Evolutionary conservation across 2,888 invertebrate genomes (phyloP).

Genomic region (Linyphia triangularis): DNA sequence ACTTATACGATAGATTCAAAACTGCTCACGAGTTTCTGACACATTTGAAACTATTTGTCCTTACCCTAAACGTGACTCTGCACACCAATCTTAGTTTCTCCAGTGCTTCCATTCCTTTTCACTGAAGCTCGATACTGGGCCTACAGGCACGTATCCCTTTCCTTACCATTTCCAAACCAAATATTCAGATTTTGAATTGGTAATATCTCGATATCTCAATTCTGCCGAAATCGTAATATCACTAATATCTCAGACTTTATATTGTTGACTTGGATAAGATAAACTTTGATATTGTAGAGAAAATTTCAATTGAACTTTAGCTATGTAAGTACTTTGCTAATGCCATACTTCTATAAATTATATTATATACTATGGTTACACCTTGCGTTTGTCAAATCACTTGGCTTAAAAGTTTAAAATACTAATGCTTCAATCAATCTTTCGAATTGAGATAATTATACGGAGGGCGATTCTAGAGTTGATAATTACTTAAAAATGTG

Average conservation of each 20-base stretch:
- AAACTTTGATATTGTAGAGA: neutral
- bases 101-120: neutral
- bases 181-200: neutral
- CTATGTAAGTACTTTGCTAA: neutral
- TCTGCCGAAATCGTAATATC: neutral
- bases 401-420: no score
- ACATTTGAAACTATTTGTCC: neutral
- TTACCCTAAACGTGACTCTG: constrained; percentile 7
- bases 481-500: no score
- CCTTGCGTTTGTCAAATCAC: no score
- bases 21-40: constrained; percentile 7
- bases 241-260: neutral
- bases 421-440: no score
- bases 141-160: neutral
- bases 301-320: no score
- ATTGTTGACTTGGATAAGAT: neutral
- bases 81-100: constrained; percentile 8
- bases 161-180: neutral
- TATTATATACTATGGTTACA: no score
- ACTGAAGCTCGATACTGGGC: neutral
- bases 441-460: no score
- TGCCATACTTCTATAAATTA: no score
- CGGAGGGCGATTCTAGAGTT: no score
- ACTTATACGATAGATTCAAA: constrained; percentile 3
- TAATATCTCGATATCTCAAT: no score